Base-by-base conservation (phyloP, 2,888 invertebrate species). In the Lottia scabra region DNA sequence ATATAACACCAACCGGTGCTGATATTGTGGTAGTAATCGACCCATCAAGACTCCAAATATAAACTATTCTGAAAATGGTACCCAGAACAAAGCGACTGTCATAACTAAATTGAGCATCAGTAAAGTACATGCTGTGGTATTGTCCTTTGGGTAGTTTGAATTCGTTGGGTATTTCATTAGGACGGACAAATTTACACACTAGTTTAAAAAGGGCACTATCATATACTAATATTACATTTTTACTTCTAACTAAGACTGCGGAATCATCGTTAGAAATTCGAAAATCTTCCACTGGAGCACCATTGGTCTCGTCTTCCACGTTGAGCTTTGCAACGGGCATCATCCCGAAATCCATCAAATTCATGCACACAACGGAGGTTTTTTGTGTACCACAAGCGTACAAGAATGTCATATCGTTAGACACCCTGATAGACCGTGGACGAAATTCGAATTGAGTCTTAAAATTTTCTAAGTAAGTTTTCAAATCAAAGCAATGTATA, bases 61-160 rank as follows among this genome's bases (percentile, higher is more conserved):
- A 88, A 30, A 89, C 81, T 71, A 86, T 87, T 38, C 89, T 73
- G 78, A 89, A 88, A n/a, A 89, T 81, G 19, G 87, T 80, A 6
- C 80, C 87, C 19, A 88, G 80, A 26, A 89, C 83, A 70, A 77
- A 83, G 23, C 83, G 80, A 67, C 87, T 85, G 74, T 87, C 88
- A 16, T 81, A 75, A 0, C 86, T 85, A 75, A 89, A 87, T 23
- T 82, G 79, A 0, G 87, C 89, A 64, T 86, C 80, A 2, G 84
- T 85, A 77, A 85, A 89, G 63, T 72, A 72, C 69, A 84, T 71
- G 23, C 83, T 80, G 8, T 72, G 76, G 68, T 83, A 84, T 65
- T 80, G 72, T 38, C 84, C 81, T 65, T 82, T 84, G 16, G 89
- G 89, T 68, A 89, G 78, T 74, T 85, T 84, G 79, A 88, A 89